These are phyloP conservation scores for Melinaea menophilus DNA, from an alignment of 2,888 invertebrate species.

Conservation along the genomic window DNA sequence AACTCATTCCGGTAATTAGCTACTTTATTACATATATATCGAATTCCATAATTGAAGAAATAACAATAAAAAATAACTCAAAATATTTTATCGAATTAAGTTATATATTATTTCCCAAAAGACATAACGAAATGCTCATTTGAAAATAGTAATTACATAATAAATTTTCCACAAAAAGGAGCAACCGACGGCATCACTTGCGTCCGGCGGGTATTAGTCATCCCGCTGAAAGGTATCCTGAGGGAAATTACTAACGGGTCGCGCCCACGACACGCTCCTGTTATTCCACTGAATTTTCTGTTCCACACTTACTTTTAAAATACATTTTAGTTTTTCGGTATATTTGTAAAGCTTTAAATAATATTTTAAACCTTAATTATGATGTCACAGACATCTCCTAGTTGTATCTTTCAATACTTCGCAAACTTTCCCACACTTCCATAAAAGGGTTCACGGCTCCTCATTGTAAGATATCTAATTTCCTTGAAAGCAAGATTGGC, in stretches of 20 bases:
- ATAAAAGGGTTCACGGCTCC: conserved; percentile 68
- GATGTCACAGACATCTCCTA: too few species aligned
- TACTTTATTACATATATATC: background rate
- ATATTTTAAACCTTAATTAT: too few species aligned
- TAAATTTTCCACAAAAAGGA: conserved; percentile 27
- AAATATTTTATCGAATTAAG: too few species aligned
- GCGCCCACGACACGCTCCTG: conserved; percentile 36
- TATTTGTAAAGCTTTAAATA: background rate
- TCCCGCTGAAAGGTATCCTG: conserved; percentile 69
- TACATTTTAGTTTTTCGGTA: background rate
- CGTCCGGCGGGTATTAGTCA: conserved; percentile 67
- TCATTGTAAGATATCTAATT: conserved; percentile 75
- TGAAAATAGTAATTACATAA: conserved; percentile 27
- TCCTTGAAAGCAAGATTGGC: conserved; percentile 77
- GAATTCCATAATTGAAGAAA: background rate
- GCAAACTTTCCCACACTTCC: conserved; percentile 63
- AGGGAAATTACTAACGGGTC: conserved; percentile 66
- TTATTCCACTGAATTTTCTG: conserved; percentile 25
- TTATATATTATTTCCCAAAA: background rate
- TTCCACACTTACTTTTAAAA: conserved; percentile 1
- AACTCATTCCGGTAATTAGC: conserved; percentile 23
- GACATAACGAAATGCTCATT: conserved; percentile 14
- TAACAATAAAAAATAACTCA: too few species aligned
- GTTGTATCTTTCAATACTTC: conserved; percentile 7
- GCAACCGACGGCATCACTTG: conserved; percentile 32